Percentiles rank a stretch among this genome's conserved stretches.
phyloP scores from a whole-genome alignment of 2,888 invertebrate species.

The Aporophyla nigra region DNA sequence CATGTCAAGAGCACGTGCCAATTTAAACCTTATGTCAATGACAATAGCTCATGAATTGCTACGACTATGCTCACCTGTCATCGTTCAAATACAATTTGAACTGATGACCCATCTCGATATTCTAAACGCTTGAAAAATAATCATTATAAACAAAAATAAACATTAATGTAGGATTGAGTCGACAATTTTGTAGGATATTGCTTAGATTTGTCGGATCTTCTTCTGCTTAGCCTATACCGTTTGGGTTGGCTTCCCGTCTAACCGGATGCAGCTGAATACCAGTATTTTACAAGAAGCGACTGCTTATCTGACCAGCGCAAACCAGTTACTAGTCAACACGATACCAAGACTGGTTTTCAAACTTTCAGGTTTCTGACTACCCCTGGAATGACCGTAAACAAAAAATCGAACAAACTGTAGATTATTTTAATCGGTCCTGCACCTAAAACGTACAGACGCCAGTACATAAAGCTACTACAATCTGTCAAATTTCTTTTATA shows the following conservation, averaged over 20 bases:
- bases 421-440: not conserved
- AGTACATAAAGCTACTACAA: no score
- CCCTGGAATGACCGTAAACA: not conserved
- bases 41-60: not conserved
- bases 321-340: not conserved
- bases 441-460: not conserved
- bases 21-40: slow-evolving; percentile 12
- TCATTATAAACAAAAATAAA: slow-evolving; percentile 32
- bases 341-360: no score
- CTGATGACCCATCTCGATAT: not conserved
- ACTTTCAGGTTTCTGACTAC: not conserved
- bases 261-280: not conserved
- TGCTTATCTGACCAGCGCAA: not conserved
- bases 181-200: slow-evolving; percentile 10
- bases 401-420: not conserved
- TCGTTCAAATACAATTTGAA: slow-evolving; percentile 3
- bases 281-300: not conserved
- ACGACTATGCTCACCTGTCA: not conserved
- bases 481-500: no score
- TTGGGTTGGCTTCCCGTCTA: not conserved
- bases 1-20: not conserved
- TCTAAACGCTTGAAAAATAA: slow-evolving; percentile 20
- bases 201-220: not conserved
- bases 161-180: slow-evolving; percentile 7
- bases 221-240: no score